phyloP scores from a whole-genome alignment of 2,888 invertebrate genomes.

The Pecten maximus region DNA sequence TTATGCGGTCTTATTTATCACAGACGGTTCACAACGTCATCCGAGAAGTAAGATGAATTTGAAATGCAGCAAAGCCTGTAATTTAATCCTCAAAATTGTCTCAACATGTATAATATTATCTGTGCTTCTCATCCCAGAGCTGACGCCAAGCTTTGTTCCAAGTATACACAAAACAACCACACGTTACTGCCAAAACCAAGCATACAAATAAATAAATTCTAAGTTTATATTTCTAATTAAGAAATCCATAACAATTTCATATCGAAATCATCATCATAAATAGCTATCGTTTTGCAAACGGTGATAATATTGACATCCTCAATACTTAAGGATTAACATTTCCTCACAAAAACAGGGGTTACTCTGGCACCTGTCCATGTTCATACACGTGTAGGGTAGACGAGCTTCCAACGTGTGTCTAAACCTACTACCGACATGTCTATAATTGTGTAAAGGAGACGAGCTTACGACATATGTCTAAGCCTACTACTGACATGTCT shows the following conservation, averaged over 20 bases:
- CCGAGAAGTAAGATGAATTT: constrained; percentile 6
- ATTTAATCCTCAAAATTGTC: constrained; percentile 35
- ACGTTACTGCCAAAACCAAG: neutral
- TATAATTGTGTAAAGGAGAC: too few species aligned
- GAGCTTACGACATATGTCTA: too few species aligned
- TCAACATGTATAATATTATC: constrained; percentile 19
- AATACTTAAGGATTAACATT: too few species aligned
- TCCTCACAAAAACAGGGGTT: too few species aligned
- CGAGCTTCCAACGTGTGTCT: too few species aligned
- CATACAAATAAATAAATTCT: neutral
- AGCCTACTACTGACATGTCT: too few species aligned
- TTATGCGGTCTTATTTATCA: neutral
- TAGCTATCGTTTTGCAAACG: neutral
- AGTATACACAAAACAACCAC: neutral
- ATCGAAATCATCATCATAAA: neutral
- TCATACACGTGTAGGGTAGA: too few species aligned
- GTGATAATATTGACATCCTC: neutral
- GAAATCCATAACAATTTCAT: neutral
- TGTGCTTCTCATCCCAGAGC: neutral
- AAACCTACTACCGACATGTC: too few species aligned
- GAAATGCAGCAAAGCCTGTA: constrained; percentile 23
- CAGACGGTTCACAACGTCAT: neutral
- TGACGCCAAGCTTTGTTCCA: constrained; percentile 5
- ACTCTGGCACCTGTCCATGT: too few species aligned
- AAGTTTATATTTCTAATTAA: neutral